A percentile compares a stretch with the other conserved stretches of the same genome.
Evolutionary conservation across 2,888 invertebrate species (phyloP).

Genomic region (Lacanobia oleracea): DNA sequence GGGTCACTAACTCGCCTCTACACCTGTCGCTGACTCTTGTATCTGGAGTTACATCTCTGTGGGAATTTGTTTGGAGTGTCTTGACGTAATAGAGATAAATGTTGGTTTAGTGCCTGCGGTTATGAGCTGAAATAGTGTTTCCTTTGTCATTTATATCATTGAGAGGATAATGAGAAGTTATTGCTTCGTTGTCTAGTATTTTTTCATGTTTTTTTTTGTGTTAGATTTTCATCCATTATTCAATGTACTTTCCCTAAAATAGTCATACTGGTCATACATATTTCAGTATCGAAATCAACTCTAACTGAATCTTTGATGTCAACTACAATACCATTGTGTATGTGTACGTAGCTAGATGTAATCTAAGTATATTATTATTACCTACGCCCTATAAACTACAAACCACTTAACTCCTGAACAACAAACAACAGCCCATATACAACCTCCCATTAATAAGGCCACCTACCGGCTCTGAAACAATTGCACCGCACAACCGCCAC

Average conservation of each 20-base stretch:
- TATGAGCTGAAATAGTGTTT: slow-evolving; percentile 16
- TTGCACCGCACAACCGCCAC: slow-evolving; percentile 27
- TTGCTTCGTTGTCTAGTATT: background rate
- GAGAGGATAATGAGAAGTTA: slow-evolving; percentile 1
- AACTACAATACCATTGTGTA: background rate
- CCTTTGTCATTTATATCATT: slow-evolving; percentile 3
- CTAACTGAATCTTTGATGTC: background rate
- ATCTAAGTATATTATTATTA: background rate
- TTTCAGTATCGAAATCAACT: background rate
- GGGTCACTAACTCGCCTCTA: slow-evolving; percentile 47
- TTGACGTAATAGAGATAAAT: slow-evolving; percentile 33
- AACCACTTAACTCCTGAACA: slow-evolving; percentile 42
- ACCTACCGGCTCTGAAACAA: slow-evolving; percentile 40
- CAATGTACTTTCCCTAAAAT: background rate
- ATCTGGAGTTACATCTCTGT: slow-evolving; percentile 43
- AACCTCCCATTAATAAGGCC: slow-evolving; percentile 38
- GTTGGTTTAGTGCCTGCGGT: slow-evolving; percentile 11
- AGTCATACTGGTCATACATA: background rate
- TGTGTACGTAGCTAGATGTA: background rate
- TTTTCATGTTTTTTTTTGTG: background rate
- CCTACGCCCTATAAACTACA: slow-evolving; percentile 37
- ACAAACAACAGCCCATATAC: slow-evolving; percentile 19
- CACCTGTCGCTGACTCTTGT: slow-evolving; percentile 48
- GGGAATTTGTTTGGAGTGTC: slow-evolving; percentile 37
- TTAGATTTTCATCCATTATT: background rate